These are phyloP conservation scores for Augochlorella aurata DNA, from an alignment of 2,888 invertebrate species.

Conservation along the genomic window DNA sequence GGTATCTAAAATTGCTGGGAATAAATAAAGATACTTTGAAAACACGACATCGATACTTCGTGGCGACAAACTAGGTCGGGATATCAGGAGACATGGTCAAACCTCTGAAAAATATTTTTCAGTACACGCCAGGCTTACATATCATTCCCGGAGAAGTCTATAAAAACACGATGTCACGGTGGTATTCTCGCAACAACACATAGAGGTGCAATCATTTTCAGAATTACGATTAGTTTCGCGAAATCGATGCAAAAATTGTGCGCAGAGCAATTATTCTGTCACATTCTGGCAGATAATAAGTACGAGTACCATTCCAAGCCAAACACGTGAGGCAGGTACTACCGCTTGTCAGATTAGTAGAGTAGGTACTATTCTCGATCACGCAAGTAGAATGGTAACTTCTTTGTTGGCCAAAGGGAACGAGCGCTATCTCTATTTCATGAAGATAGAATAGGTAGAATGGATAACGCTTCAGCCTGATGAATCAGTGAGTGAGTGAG, in stretches of 20 bases:
- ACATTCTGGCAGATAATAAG: background rate
- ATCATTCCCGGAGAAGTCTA: background rate
- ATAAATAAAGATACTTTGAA: background rate
- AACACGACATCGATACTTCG: background rate
- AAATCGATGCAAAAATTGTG: background rate
- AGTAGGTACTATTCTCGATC: slow-evolving; percentile 2
- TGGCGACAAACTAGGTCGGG: background rate
- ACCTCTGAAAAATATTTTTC: background rate
- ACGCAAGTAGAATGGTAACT: slow-evolving; percentile 1
- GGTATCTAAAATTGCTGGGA: background rate
- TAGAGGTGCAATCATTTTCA: background rate
- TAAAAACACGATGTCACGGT: background rate
- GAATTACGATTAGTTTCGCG: no score
- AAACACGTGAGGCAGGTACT: background rate
- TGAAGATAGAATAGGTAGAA: background rate
- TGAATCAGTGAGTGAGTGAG: background rate
- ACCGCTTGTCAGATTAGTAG: background rate
- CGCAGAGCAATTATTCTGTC: background rate
- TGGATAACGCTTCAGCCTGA: background rate
- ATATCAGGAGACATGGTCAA: background rate
- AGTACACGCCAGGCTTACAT: background rate
- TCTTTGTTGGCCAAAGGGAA: background rate
- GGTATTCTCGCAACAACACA: background rate
- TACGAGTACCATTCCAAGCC: slow-evolving; percentile 5
- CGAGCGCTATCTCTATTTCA: background rate